Evolutionary conservation across 2,888 invertebrate species (phyloP).

Genomic region (Pilophorus perplexus): DNA sequence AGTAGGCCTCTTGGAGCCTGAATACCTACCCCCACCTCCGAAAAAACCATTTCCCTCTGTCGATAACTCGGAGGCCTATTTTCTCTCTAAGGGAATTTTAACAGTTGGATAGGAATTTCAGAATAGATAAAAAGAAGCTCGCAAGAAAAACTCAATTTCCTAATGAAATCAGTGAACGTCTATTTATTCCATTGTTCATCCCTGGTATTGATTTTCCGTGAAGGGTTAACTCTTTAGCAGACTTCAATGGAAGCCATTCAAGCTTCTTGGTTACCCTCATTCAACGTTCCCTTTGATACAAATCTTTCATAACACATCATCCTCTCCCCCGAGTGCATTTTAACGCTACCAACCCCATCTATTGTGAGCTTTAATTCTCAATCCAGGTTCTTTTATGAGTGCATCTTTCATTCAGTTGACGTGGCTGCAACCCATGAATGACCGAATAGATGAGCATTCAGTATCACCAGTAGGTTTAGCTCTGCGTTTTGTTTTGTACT

Average conservation of each 20-base stretch:
- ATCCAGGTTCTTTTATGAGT: too few relatives aligned
- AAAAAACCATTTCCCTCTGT: neutral
- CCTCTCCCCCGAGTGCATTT: too few relatives aligned
- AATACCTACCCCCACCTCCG: neutral
- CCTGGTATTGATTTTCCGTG: neutral
- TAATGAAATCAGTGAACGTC: neutral
- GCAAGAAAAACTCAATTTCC: neutral
- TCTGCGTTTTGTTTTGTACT: too few relatives aligned
- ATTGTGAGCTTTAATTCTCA: too few relatives aligned
- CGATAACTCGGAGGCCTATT: too few relatives aligned
- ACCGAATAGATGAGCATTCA: too few relatives aligned
- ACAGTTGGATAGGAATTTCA: neutral
- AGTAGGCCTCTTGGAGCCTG: slow-evolving; percentile 15
- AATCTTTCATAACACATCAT: neutral
- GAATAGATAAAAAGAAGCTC: neutral
- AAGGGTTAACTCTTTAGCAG: slow-evolving; percentile 10
- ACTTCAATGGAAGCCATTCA: slow-evolving; percentile 11
- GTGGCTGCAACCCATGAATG: too few relatives aligned
- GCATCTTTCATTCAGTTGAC: too few relatives aligned
- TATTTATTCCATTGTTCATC: too few relatives aligned
- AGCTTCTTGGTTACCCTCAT: neutral
- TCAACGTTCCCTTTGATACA: neutral
- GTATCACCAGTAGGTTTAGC: too few relatives aligned
- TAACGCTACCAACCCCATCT: too few relatives aligned
- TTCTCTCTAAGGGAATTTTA: neutral